A percentile compares a stretch with the other conserved stretches of the same genome.
phyloP scores from a whole-genome alignment of 1,140 invertebrate genomes.

The Catajapyx aquilonaris region DNA sequence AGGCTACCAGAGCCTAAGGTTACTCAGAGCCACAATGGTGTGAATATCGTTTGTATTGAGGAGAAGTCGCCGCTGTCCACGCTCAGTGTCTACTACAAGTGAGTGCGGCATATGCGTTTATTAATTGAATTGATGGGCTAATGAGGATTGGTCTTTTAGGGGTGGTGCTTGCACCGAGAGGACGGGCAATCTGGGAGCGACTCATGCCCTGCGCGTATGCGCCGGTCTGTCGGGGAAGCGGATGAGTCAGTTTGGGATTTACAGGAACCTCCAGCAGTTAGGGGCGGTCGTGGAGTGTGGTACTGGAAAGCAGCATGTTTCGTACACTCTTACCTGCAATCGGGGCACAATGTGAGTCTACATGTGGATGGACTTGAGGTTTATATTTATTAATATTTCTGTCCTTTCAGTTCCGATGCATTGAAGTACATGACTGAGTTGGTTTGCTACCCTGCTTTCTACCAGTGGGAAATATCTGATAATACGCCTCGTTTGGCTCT shows the following conservation, averaged over 20 bases:
- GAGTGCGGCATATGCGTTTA: too few species aligned
- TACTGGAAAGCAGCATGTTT: slow-evolving; percentile 51
- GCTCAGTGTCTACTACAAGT: too few species aligned
- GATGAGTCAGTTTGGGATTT: slow-evolving; percentile 45
- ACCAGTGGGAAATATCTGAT: slow-evolving; percentile 72
- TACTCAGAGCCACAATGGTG: too few species aligned
- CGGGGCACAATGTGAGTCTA: slow-evolving; percentile 31
- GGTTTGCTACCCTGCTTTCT: slow-evolving; percentile 51
- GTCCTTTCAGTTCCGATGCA: slow-evolving; percentile 30
- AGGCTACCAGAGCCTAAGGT: too few species aligned
- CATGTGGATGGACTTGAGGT: slow-evolving; percentile 5
- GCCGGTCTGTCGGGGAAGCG: slow-evolving; percentile 48
- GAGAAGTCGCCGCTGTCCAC: too few species aligned
- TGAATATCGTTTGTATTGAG: too few species aligned
- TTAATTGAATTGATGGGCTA: too few species aligned
- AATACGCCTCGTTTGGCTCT: slow-evolving; percentile 30
- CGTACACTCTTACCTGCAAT: slow-evolving; percentile 58
- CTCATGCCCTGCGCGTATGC: slow-evolving; percentile 50
- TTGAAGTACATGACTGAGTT: slow-evolving; percentile 48
- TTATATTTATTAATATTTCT: slow-evolving; percentile 2
- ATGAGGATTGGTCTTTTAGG: slow-evolving; percentile 32
- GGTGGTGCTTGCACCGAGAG: slow-evolving; percentile 73
- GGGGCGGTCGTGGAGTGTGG: slow-evolving; percentile 49
- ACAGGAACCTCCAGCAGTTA: slow-evolving; percentile 54
- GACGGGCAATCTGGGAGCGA: slow-evolving; percentile 43